Conservation (phyloP, 2,888 invertebrate genomes). For the Emmelina monodactyla region DNA sequence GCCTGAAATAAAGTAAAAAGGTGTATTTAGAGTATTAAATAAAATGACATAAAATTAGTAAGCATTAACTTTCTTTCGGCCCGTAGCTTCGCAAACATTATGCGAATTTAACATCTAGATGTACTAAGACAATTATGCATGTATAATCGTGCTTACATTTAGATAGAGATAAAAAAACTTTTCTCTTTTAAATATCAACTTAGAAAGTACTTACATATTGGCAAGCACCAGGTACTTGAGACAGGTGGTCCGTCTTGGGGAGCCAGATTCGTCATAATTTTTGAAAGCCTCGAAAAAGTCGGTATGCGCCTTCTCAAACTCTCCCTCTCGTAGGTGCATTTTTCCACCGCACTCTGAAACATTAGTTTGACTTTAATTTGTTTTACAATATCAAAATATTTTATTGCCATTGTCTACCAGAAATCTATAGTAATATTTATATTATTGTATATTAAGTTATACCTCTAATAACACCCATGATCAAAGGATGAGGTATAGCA, state of each 20-base stretch:
- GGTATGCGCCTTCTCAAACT: conserved; percentile 98
- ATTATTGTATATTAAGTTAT: too few species aligned
- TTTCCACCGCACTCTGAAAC: conserved; percentile 95
- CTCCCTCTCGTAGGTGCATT: conserved; percentile 98
- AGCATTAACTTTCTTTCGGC: too few species aligned
- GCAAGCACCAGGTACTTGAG: conserved; percentile 97
- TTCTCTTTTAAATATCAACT: too few species aligned
- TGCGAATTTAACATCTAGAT: too few species aligned
- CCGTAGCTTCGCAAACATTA: too few species aligned
- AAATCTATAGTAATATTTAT: too few species aligned
- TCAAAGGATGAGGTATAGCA: conserved; percentile 99
- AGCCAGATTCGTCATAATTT: conserved; percentile 99
- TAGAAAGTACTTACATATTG: conserved; percentile 91
- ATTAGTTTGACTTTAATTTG: not conserved
- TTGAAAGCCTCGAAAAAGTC: conserved; percentile 99
- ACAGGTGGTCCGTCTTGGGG: conserved; percentile 94
- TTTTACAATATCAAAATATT: conserved; percentile 1
- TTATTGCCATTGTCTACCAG: not conserved
- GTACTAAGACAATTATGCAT: too few species aligned
- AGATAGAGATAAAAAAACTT: too few species aligned
- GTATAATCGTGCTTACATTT: too few species aligned
- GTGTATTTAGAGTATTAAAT: too few species aligned
- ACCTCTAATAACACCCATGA: conserved; percentile 99
- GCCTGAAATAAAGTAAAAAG: conserved; percentile 66
- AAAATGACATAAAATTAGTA: too few species aligned